Base-by-base conservation (phyloP, 2,888 invertebrate species). In the Nebria brevicollis region DNA sequence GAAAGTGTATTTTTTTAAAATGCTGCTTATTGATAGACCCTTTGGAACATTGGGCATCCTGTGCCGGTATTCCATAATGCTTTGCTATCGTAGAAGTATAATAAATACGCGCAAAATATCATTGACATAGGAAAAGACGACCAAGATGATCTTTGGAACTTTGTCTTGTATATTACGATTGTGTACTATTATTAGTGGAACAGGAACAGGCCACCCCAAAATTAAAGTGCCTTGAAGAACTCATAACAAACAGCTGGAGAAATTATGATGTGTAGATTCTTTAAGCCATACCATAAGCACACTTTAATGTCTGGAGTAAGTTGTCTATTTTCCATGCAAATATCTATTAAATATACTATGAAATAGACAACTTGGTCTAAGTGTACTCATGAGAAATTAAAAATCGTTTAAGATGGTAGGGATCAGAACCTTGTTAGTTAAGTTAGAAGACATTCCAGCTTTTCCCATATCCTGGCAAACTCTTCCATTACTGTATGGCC, bases 401-500 rank as follows among this genome's bases (percentile, higher is more conserved):
- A 1, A 34, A 6, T 54, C 2, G 13, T 54, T 54, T 54, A 13
- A 54, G 54, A 11, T 11, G 54, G 13, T 11, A 54, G 13, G 2
- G 54, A 54, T 54, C 54, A 54, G 54, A 54, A 13, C 54, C 54
- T 2, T 54, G 54, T 54, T 54, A 54, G 54, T 54, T 54, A 54
- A 54, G 54, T 54, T 54, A 54, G 54, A 54, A 11, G 54, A 13
- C 8, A 54, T 2, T 54, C 54, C 54, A 54, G 54, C 54, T 54
- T 54, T 54, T 54, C 54, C 11, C 13, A 54, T 7, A 6, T 8
- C 54, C 13, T 54, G 54, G 11, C 8, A 54, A 54, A 54, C 54
- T 54, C 54, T 54, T 54, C 26, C 68, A 68, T 68, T 68, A 26
- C 5, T 68, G 26, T 78, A 66, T 54, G 80, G 75, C 54, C 75